Evolutionary conservation across 1,140 invertebrate genomes (phyloP).

Genomic region (Episyrphus balteatus): DNA sequence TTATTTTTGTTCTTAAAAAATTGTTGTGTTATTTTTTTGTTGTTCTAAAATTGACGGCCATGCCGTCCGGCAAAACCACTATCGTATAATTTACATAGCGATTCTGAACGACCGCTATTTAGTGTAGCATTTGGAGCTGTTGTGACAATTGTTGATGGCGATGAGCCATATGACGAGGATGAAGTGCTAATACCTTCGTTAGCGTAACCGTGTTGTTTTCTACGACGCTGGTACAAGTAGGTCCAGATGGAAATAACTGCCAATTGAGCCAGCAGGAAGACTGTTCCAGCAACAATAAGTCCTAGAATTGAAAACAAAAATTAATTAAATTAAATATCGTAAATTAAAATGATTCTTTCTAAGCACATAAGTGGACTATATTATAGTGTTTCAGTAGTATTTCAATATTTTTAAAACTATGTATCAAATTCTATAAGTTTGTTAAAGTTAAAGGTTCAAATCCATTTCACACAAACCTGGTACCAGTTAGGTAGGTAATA

Average conservation of each 20-base stretch:
- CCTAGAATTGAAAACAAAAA: conserved; percentile 35
- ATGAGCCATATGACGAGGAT: conserved; percentile 14
- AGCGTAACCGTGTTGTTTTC: conserved; percentile 27
- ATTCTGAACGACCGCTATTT: conserved; percentile 45
- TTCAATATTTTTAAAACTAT: too few relatives aligned
- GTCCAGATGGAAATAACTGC: conserved; percentile 73
- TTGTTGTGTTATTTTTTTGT: background rate
- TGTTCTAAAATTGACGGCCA: conserved; percentile 65
- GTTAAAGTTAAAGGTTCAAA: too few relatives aligned
- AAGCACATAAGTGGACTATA: too few relatives aligned
- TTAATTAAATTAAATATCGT: background rate
- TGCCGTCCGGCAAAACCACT: conserved; percentile 53
- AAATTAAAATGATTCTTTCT: background rate
- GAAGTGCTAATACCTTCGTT: conserved; percentile 13
- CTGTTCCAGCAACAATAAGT: conserved; percentile 65
- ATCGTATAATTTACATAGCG: conserved; percentile 75
- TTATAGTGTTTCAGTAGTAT: too few relatives aligned
- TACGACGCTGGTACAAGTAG: conserved; percentile 68
- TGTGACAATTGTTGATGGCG: conserved; percentile 24
- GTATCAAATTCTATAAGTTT: too few relatives aligned
- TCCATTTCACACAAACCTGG: too few relatives aligned
- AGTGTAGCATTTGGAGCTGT: conserved; percentile 33
- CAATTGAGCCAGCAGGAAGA: conserved; percentile 72
- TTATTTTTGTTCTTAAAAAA: background rate
- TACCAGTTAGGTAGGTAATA: too few relatives aligned